Conservation (phyloP, 2,888 invertebrate species). For the Drosophila basisetae region DNA sequence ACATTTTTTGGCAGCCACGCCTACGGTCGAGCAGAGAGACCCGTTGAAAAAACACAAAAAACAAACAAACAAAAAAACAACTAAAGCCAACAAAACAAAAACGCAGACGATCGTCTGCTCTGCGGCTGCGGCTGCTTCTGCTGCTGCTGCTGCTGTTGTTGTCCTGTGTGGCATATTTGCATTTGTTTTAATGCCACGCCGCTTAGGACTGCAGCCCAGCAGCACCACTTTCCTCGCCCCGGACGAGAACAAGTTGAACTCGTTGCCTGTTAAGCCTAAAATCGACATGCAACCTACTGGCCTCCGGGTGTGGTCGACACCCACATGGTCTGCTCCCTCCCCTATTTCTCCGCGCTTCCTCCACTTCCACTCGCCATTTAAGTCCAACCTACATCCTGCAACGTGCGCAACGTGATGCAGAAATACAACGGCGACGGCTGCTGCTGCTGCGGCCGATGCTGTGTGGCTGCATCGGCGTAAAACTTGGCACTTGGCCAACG, state of each 20-base stretch:
- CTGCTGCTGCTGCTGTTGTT: slow-evolving; percentile 37
- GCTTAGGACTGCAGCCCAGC: slow-evolving; percentile 41
- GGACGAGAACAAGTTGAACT: slow-evolving; percentile 58
- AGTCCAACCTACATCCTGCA: slow-evolving; percentile 13
- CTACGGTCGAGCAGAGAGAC: slow-evolving; percentile 9
- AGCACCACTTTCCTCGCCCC: neutral
- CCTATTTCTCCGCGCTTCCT: neutral
- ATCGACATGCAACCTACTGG: slow-evolving; percentile 73
- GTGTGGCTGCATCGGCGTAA: slow-evolving; percentile 69
- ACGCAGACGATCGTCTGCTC: slow-evolving; percentile 53
- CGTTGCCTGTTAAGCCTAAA: slow-evolving; percentile 74
- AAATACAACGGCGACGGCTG: slow-evolving; percentile 25
- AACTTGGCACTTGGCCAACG: slow-evolving; percentile 77
- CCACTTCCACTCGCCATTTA: slow-evolving; percentile 8
- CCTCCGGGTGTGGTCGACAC: slow-evolving; percentile 60
- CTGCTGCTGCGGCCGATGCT: slow-evolving; percentile 43
- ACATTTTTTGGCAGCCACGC: slow-evolving; percentile 48
- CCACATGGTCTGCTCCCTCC: slow-evolving; percentile 30
- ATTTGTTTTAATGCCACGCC: slow-evolving; percentile 70
- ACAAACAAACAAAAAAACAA: slow-evolving; percentile 1
- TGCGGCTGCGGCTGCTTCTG: neutral
- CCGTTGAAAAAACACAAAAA: neutral
- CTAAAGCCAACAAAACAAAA: slow-evolving; percentile 50
- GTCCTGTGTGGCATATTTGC: slow-evolving; percentile 68
- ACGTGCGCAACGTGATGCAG: slow-evolving; percentile 42